A percentile compares a stretch with the other conserved stretches of the same genome.
These are phyloP conservation scores for Sebastolobus altivelis DNA, from an alignment of 2,797 vertebrate species.

Conservation along the genomic window DNA sequence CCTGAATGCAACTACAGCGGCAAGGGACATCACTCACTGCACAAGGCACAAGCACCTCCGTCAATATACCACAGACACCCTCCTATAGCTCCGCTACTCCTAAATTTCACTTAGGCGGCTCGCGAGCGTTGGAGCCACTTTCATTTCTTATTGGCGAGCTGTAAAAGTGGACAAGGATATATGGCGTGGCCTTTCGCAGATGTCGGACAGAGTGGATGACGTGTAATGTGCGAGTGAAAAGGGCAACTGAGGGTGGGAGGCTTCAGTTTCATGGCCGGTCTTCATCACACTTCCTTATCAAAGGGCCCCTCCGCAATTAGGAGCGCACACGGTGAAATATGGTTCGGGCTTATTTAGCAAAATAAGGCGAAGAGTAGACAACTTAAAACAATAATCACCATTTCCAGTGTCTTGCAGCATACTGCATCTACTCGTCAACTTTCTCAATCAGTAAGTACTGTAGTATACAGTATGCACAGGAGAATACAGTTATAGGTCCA, in stretches of 20 bases:
- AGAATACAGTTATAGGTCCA: neutral
- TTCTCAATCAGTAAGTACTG: neutral
- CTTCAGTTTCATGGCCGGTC: neutral
- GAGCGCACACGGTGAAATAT: neutral
- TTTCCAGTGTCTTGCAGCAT: too few species aligned
- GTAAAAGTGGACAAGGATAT: slow-evolving; percentile 72
- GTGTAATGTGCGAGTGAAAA: slow-evolving; percentile 60
- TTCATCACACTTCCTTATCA: neutral
- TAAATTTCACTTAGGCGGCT: slow-evolving; percentile 61
- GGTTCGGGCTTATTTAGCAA: neutral
- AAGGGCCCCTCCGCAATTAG: neutral
- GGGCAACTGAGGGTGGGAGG: slow-evolving; percentile 42
- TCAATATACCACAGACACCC: slow-evolving; percentile 61
- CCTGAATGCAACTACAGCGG: slow-evolving; percentile 45
- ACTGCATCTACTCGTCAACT: neutral
- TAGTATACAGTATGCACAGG: neutral
- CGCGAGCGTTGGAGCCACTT: slow-evolving; percentile 53
- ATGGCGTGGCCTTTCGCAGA: slow-evolving; percentile 71
- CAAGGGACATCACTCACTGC: slow-evolving; percentile 63
- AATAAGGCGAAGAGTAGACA: neutral
- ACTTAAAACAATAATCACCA: neutral
- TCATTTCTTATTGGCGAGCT: slow-evolving; percentile 71
- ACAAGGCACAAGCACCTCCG: slow-evolving; percentile 54
- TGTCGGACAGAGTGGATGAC: slow-evolving; percentile 42
- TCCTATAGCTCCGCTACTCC: slow-evolving; percentile 27